phyloP scores from a whole-genome alignment of 2,888 invertebrate species.

The Drosophila koepferae region DNA sequence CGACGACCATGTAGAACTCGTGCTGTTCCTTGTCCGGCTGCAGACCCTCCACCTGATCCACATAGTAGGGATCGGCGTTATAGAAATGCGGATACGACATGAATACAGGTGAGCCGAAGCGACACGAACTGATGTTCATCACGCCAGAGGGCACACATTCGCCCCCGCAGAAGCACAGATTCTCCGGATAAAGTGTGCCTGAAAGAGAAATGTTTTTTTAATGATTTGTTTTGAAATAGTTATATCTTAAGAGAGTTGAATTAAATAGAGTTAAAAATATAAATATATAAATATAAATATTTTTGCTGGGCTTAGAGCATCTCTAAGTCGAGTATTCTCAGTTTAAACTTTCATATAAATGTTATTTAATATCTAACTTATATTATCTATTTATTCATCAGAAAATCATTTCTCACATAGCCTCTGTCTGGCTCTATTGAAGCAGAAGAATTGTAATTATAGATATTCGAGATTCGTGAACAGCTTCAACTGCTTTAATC shows the following conservation, averaged over 20 bases:
- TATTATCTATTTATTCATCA: background rate
- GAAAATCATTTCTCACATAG: background rate
- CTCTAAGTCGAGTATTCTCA: background rate
- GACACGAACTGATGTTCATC: constrained; percentile 92
- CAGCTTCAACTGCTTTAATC: background rate
- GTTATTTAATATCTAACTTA: background rate
- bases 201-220: constrained; percentile 19
- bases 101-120: constrained; percentile 93
- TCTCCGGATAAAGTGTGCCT: constrained; percentile 88
- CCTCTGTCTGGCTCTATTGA: background rate
- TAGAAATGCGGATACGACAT: constrained; percentile 94
- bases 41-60: constrained; percentile 89
- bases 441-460: background rate
- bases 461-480: background rate
- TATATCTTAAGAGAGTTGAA: background rate
- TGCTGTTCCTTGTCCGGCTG: constrained; percentile 88
- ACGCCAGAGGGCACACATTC: constrained; percentile 90
- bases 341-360: background rate
- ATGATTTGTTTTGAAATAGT: no score
- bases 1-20: constrained; percentile 91
- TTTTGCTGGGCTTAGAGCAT: background rate
- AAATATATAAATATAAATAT: no score
- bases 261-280: no score
- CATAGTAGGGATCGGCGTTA: constrained; percentile 89
- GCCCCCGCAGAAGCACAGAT: constrained; percentile 91